phyloP scores from a whole-genome alignment of 1,140 invertebrate genomes.

The Papilio machaon region DNA sequence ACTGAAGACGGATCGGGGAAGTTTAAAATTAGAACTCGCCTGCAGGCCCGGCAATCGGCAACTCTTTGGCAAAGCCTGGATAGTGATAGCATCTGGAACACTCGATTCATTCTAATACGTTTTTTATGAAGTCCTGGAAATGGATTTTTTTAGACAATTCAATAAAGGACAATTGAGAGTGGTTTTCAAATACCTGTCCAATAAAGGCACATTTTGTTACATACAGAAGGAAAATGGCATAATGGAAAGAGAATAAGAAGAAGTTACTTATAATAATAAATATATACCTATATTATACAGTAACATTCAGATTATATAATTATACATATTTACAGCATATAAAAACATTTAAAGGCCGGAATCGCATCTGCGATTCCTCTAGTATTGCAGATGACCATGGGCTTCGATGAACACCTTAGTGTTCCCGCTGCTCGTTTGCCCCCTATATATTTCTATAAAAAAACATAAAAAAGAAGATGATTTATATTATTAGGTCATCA shows the following conservation, averaged over 20 bases:
- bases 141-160: background rate
- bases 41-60: constrained; percentile 34
- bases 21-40: constrained; percentile 64
- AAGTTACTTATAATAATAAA: background rate
- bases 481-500: too few relatives aligned
- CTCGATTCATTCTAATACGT: background rate
- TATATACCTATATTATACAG: background rate
- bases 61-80: constrained; percentile 4
- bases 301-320: too few relatives aligned
- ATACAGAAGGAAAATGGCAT: too few relatives aligned
- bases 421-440: too few relatives aligned
- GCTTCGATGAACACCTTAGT: too few relatives aligned
- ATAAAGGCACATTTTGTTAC: background rate
- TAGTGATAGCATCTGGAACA: constrained; percentile 22
- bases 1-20: constrained; percentile 70
- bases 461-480: too few relatives aligned
- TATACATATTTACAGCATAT: too few relatives aligned
- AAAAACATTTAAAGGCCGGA: too few relatives aligned
- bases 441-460: too few relatives aligned
- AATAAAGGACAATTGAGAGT: background rate
- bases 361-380: too few relatives aligned
- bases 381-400: too few relatives aligned
- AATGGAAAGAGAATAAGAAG: background rate
- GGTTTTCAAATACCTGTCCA: background rate
- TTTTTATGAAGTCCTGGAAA: background rate